A percentile compares a stretch with the other conserved stretches of the same genome.
phyloP scores from a whole-genome alignment of 92 coral and sea anemone genomes.

The Siderastrea siderea region DNA sequence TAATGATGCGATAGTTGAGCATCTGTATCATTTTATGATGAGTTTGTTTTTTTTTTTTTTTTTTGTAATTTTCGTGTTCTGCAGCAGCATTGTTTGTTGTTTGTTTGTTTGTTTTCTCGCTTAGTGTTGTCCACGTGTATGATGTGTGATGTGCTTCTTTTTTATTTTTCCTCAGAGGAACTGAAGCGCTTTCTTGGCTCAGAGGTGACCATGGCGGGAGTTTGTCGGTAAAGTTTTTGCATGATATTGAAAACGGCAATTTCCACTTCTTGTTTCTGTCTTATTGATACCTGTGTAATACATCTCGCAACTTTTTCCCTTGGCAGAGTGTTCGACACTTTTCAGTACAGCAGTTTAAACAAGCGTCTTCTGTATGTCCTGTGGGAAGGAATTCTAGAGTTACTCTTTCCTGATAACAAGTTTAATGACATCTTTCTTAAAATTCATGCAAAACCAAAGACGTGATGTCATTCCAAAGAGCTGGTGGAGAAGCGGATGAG shows the following conservation, averaged over 20 bases:
- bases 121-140: neutral
- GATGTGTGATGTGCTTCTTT: neutral
- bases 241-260: neutral
- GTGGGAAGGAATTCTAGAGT: constrained; percentile 93
- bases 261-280: neutral
- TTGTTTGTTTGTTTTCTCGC: neutral
- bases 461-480: neutral
- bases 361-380: constrained; percentile 89
- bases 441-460: constrained; percentile 83
- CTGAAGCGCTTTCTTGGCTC: constrained; percentile 94
- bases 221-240: constrained; percentile 79
- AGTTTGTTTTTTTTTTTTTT: neutral
- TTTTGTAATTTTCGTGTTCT: neutral
- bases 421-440: constrained; percentile 92
- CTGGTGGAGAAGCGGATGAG: neutral
- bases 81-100: neutral
- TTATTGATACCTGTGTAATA: neutral
- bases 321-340: constrained; percentile 91
- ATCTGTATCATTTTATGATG: too few relatives aligned
- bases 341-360: constrained; percentile 92
- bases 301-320: neutral
- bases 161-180: constrained; percentile 78
- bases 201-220: constrained; percentile 96
- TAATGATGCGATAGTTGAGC: too few relatives aligned
- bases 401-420: constrained; percentile 94